These are phyloP conservation scores for Telenomus remus DNA, from an alignment of 1,140 invertebrate species.

Conservation along the genomic window DNA sequence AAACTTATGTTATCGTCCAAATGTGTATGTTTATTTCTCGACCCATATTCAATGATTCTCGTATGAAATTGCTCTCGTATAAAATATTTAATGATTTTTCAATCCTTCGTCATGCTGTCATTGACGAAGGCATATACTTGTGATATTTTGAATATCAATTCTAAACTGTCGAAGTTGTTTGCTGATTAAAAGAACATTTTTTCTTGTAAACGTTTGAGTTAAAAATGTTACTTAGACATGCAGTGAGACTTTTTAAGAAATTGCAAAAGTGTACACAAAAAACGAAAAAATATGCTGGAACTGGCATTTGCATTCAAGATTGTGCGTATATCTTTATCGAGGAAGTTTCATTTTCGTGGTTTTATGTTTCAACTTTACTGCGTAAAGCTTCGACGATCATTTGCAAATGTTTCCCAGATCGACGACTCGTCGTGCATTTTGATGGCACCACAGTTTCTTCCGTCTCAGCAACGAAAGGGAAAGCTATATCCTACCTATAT, in stretches of 20 bases:
- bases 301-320: not conserved
- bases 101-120: too few relatives aligned
- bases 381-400: constrained; percentile 48
- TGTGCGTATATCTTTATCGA: constrained; percentile 13
- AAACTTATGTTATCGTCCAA: constrained; percentile 34
- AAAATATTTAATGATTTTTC: too few relatives aligned
- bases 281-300: not conserved
- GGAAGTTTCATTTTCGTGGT: constrained; percentile 27
- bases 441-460: constrained; percentile 43
- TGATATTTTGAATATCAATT: too few relatives aligned
- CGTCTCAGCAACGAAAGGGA: constrained; percentile 45
- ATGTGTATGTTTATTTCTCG: constrained; percentile 11
- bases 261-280: too few relatives aligned
- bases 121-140: too few relatives aligned
- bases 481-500: constrained; percentile 24
- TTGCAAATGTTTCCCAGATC: constrained; percentile 57
- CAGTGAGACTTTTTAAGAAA: too few relatives aligned
- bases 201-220: too few relatives aligned
- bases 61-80: too few relatives aligned
- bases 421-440: constrained; percentile 54
- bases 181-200: not conserved
- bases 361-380: constrained; percentile 52
- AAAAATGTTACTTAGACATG: too few relatives aligned
- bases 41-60: constrained; percentile 4
- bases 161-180: too few relatives aligned